A percentile compares a stretch with the other conserved stretches of the same genome.
Evolutionary conservation across 2,888 invertebrate species (phyloP).

Genomic region (Microchrysa polita): DNA sequence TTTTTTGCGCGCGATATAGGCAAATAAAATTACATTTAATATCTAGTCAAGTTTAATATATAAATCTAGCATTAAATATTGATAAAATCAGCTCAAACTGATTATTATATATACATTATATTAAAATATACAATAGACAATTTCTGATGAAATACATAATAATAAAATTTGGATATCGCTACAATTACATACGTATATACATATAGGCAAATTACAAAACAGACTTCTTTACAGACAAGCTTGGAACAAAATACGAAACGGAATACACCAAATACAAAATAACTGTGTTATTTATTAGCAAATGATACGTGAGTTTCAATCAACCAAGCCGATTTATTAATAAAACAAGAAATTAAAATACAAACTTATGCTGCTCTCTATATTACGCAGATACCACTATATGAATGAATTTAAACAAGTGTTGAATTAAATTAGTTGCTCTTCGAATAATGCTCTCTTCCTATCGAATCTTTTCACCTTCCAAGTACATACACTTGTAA

Average conservation of each 20-base stretch:
- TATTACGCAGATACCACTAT: constrained; percentile 1
- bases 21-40: constrained; percentile 37
- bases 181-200: no score
- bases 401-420: constrained; percentile 9
- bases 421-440: background rate
- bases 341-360: background rate
- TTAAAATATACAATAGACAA: constrained; percentile 24
- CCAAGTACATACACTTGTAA: background rate
- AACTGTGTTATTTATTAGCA: constrained; percentile 48
- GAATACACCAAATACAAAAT: constrained; percentile 49
- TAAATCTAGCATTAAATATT: background rate
- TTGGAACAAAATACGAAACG: constrained; percentile 44
- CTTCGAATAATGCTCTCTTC: background rate
- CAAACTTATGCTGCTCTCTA: constrained; percentile 45
- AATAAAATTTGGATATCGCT: constrained; percentile 8
- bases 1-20: constrained; percentile 11
- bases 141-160: background rate
- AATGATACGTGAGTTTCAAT: constrained; percentile 27
- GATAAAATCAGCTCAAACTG: constrained; percentile 1
- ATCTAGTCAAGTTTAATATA: constrained; percentile 39
- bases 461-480: background rate
- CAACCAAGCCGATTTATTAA: constrained; percentile 15
- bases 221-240: background rate
- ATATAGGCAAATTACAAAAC: background rate
- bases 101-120: no score